Base-by-base conservation (phyloP, 2,113 vertebrate genomes). In the Clarias gariepinus region DNA sequence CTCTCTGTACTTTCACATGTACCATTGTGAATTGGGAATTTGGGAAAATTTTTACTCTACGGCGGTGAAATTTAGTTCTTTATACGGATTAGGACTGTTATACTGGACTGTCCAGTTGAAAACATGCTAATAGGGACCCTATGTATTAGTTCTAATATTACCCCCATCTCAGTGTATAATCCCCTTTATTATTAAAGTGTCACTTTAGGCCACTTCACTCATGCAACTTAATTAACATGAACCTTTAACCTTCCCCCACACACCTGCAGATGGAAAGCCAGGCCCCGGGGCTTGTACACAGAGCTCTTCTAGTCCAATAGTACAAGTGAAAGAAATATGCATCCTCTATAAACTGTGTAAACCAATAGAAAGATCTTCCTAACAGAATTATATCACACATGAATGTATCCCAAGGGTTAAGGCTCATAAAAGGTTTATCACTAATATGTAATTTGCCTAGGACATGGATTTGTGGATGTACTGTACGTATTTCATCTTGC, bases 401-500 rank as follows among this genome's bases (percentile, higher is more conserved):
- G 60, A 76, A 81, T 81, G 21, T 82, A 89, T 47, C 41, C 63
- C 47, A 74, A 57, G 4, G 21, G 18, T 77, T 63, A 61, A 71
- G 63, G 73, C 3, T 33, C 53, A 63, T 58, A 41, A 61, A 33
- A 33, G 28, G 11, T 77, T 85, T 36, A 78, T 71, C 21, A 63
- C 63, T 85, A 41, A 61, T 36, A 87, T 85, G 41, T 68, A 77
- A 82, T 82, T 61, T 84, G 61, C 74, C 36, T 68, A 28, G 28
- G 52, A 79, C 10, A 23, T 25, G 15, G 76, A 71, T 33, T 69
- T 36, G 61, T 85, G 85, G 69, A 85, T 33, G 28, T 64, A 78
- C 13, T 85, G 85, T 69, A 85, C n/a, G 23, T 64, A 69, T 10
- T 87, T 80, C 15, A 33, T 64, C 28, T 81, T 87, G 36, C 64